phyloP scores from a whole-genome alignment of 2,888 invertebrate genomes.

The Endotricha flammealis region DNA sequence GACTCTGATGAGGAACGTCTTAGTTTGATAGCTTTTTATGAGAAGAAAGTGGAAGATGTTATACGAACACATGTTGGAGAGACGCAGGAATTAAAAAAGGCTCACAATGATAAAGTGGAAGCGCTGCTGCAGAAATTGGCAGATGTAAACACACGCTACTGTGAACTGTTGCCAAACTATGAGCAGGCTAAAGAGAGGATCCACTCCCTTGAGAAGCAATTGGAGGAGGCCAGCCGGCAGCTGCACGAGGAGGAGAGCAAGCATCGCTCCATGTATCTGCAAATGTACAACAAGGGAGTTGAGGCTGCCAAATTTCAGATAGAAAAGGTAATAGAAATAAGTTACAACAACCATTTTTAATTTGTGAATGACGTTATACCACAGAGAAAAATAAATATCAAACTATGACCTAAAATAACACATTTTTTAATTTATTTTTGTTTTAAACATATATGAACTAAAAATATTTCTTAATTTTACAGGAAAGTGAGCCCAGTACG shows the following conservation, averaged over 20 bases:
- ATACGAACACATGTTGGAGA: slow-evolving; percentile 79
- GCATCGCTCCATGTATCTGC: slow-evolving; percentile 86
- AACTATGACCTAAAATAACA: no score
- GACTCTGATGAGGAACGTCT: slow-evolving; percentile 82
- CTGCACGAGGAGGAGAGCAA: slow-evolving; percentile 84
- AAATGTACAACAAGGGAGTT: slow-evolving; percentile 90
- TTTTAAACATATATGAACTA: no score
- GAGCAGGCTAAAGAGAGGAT: slow-evolving; percentile 85
- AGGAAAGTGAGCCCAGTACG: slow-evolving; percentile 58
- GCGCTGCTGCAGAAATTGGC: slow-evolving; percentile 83
- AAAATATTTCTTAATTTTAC: slow-evolving; percentile 21
- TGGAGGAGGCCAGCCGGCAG: slow-evolving; percentile 83
- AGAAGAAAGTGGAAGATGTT: slow-evolving; percentile 86
- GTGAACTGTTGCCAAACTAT: slow-evolving; percentile 85
- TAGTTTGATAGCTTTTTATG: slow-evolving; percentile 83
- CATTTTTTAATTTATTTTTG: no score
- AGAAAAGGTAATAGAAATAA: slow-evolving; percentile 85
- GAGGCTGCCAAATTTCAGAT: slow-evolving; percentile 86
- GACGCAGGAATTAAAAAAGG: slow-evolving; percentile 86
- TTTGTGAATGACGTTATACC: no score
- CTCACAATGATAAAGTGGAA: slow-evolving; percentile 88
- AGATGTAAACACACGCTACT: slow-evolving; percentile 87
- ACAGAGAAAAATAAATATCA: no score
- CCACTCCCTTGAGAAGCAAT: slow-evolving; percentile 83
- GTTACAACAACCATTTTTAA: no score